phyloP scores from a whole-genome alignment of 37 sponge, comb jelly and placozoan species.

The Spongilla lacustris region DNA sequence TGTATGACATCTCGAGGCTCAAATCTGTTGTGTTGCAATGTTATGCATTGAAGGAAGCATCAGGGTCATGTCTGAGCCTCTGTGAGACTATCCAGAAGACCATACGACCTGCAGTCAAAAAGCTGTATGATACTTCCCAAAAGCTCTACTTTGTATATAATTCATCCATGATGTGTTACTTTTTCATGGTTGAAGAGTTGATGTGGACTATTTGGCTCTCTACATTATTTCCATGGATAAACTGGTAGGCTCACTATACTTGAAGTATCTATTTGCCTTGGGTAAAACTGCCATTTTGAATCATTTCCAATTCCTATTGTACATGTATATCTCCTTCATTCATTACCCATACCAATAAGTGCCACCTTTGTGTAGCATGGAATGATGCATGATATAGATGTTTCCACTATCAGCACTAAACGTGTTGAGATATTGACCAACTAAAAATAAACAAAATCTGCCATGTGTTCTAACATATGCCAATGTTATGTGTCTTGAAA shows the following conservation, averaged over 20 bases:
- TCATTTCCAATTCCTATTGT: too few species aligned
- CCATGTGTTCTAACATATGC: too few species aligned
- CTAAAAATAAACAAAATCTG: too few species aligned
- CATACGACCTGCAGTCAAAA: background rate
- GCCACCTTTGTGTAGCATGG: too few species aligned
- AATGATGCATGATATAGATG: too few species aligned
- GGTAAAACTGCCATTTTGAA: too few species aligned
- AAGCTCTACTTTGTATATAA: too few species aligned
- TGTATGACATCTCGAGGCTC: background rate
- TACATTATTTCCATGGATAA: slow-evolving; percentile 39
- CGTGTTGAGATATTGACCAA: too few species aligned
- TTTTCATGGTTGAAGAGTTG: slow-evolving; percentile 7
- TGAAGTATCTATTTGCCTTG: background rate
- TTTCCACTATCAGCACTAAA: too few species aligned
- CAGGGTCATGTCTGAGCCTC: background rate
- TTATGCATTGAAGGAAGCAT: background rate
- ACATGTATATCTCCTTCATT: too few species aligned
- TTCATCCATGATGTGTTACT: too few species aligned
- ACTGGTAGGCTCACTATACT: slow-evolving; percentile 19
- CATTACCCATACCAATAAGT: too few species aligned
- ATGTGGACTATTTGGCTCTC: slow-evolving; percentile 43
- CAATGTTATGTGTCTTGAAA: background rate
- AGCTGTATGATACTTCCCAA: background rate
- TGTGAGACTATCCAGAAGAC: background rate
- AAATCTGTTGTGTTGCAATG: background rate